These are phyloP conservation scores for Latheticus oryzae DNA, from an alignment of 2,888 invertebrate genomes.

Conservation along the genomic window DNA sequence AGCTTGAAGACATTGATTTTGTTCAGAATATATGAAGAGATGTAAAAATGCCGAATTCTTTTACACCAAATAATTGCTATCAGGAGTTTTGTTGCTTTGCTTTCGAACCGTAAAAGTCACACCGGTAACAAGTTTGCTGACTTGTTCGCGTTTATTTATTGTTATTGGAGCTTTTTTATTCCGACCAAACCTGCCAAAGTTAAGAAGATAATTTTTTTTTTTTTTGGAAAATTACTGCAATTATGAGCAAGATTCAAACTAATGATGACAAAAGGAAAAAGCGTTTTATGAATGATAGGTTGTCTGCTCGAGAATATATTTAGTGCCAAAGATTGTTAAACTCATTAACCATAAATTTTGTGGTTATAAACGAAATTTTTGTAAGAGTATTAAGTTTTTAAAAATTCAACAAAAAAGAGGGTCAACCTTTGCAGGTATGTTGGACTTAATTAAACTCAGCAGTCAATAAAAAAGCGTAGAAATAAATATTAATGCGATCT, in stretches of 20 bases:
- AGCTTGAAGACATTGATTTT: slow-evolving; percentile 1
- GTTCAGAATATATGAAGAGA: slow-evolving; percentile 11
- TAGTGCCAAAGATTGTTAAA: no score
- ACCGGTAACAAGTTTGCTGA: slow-evolving; percentile 33
- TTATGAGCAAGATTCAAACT: slow-evolving; percentile 17
- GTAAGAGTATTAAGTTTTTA: no score
- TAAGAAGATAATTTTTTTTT: no score
- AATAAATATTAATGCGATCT: slow-evolving; percentile 30
- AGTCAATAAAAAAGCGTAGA: slow-evolving; percentile 10
- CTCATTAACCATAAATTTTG: no score
- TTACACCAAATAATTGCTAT: slow-evolving; percentile 25
- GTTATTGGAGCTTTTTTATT: slow-evolving; percentile 31
- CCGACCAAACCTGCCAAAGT: slow-evolving; percentile 15
- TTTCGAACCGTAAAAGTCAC: slow-evolving; percentile 36
- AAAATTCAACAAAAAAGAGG: no score
- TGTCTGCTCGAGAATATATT: no score
- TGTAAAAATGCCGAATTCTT: slow-evolving; percentile 25
- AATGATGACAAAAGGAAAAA: no score
- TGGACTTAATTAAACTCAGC: slow-evolving; percentile 12
- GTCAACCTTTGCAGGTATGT: no score
- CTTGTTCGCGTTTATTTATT: slow-evolving; percentile 34
- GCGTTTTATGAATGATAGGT: no score
- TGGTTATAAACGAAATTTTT: no score
- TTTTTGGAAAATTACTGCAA: slow-evolving; percentile 24
- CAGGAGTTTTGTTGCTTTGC: slow-evolving; percentile 18